Evolutionary conservation across 2,888 invertebrate species (phyloP), one percentile per base, ranked within the genome.

Genomic region (Polydesmus complanatus): DNA sequence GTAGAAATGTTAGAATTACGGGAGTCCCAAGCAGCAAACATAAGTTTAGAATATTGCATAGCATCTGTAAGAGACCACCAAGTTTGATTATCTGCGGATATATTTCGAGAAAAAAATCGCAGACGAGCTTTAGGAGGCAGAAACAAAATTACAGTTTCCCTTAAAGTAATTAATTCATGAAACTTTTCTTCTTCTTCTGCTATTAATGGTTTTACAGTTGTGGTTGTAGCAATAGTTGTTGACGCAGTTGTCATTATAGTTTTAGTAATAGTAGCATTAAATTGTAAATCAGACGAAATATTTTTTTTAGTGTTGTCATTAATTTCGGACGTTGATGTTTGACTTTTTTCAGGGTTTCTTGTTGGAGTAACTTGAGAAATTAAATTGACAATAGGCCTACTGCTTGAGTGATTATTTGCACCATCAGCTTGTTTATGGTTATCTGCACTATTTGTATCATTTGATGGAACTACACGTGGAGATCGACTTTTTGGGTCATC

Each of bases 21-120:
- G 5, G 37, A 14, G 21, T 57, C 49, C 57, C 57, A 57, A 18
- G 57, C 57, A n/a, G 49, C 22, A 49, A 57, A 57, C n/a, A 49
- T 49, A 1, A 57, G 49, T 50, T 50, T 57, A 5, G 57, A 48
- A 2, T 2, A 37, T 8, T 3, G 11, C 47, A 57, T 57, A 19
- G 57, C 57, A 2, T 22, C 8, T 18, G 23, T 11, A n/a, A 57
- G 25, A 5, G 57, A 50, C 47, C 47, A 49, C 50, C 50, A 57
- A 1, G 25, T 19, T 3, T 21, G 2, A 14, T 23, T 22, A 18
- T 23, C 47, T 2, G 56, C 21, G 1, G 47, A n/a, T 3, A 18
- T 22, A 5, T 19, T 14, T 37, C 14, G 5, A 37, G 37, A 23
- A 22, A 48, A n/a, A 26, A 57, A 57, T 8, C 57, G 47, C 47